Conservation (phyloP, 2,113 vertebrate genomes). For the Progne subis region DNA sequence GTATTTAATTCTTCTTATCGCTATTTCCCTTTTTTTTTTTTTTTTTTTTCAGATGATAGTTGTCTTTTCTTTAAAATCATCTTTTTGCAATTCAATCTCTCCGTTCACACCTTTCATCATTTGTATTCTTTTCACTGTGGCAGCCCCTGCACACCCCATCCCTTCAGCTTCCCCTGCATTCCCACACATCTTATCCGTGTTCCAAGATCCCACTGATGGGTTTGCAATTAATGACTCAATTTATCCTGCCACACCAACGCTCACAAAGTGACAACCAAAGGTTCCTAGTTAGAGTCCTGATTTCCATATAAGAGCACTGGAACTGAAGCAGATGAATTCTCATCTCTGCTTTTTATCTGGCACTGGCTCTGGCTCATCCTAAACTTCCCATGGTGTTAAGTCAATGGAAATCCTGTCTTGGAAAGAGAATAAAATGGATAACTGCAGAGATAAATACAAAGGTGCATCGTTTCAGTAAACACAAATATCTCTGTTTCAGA, state of each 20-base stretch:
- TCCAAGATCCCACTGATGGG: background rate
- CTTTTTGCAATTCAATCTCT: background rate
- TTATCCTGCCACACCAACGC: slow-evolving; percentile 30
- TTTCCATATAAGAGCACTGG: slow-evolving; percentile 25
- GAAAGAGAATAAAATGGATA: background rate
- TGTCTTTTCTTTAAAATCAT: background rate
- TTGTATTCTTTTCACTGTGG: background rate
- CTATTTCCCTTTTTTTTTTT: background rate
- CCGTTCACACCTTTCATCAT: background rate
- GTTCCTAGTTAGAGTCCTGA: background rate
- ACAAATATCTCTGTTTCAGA: background rate
- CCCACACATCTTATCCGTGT: background rate
- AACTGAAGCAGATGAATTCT: slow-evolving; percentile 2
- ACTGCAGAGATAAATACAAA: background rate
- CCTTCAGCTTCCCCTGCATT: background rate
- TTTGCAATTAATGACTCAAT: slow-evolving; percentile 23
- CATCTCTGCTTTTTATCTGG: background rate
- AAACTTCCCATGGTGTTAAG: background rate
- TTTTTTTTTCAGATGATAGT: background rate
- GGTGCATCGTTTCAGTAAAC: background rate
- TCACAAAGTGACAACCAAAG: background rate
- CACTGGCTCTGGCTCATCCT: background rate
- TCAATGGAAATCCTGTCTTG: background rate
- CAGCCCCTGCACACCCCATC: background rate
- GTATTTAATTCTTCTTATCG: background rate